Percentiles rank a stretch among this genome's conserved stretches.
phyloP scores from a whole-genome alignment of 1,140 invertebrate species.

The Galleria mellonella region DNA sequence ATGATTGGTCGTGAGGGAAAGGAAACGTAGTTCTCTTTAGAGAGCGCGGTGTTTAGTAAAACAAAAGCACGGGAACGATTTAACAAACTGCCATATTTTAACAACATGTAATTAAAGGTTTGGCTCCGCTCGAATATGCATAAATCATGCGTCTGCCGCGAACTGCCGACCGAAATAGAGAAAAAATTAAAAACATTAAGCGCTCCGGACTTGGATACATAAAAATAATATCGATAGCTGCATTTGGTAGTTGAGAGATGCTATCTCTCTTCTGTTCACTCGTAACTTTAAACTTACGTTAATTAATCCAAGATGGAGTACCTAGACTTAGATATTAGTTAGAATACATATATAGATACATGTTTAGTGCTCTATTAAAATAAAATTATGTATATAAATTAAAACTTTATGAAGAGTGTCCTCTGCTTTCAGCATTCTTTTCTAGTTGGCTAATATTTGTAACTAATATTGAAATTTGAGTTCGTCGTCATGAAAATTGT shows the following conservation, averaged over 20 bases:
- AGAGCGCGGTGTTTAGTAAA: slow-evolving; percentile 57
- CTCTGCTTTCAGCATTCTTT: no score
- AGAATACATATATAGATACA: no score
- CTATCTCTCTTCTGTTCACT: no score
- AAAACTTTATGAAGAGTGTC: no score
- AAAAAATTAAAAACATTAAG: slow-evolving; percentile 72
- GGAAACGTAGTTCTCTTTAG: slow-evolving; percentile 44
- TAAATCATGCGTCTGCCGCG: slow-evolving; percentile 70
- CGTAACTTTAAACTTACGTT: no score
- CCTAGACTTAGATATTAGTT: no score
- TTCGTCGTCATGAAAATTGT: no score
- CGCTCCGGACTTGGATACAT: slow-evolving; percentile 38
- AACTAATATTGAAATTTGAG: no score
- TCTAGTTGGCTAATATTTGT: no score
- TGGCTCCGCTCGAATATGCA: slow-evolving; percentile 68
- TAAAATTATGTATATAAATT: no score
- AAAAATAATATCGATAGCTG: slow-evolving; percentile 23
- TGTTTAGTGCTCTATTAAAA: no score
- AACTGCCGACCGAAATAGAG: slow-evolving; percentile 71
- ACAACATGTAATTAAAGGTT: slow-evolving; percentile 74
- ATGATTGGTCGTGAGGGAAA: slow-evolving; percentile 26
- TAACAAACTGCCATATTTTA: slow-evolving; percentile 75
- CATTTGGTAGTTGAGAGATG: neutral
- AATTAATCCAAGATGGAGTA: no score
- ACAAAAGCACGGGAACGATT: slow-evolving; percentile 67